These are phyloP conservation scores for Catostomus latipinnis DNA, from an alignment of 2,797 vertebrate species.

Conservation along the genomic window DNA sequence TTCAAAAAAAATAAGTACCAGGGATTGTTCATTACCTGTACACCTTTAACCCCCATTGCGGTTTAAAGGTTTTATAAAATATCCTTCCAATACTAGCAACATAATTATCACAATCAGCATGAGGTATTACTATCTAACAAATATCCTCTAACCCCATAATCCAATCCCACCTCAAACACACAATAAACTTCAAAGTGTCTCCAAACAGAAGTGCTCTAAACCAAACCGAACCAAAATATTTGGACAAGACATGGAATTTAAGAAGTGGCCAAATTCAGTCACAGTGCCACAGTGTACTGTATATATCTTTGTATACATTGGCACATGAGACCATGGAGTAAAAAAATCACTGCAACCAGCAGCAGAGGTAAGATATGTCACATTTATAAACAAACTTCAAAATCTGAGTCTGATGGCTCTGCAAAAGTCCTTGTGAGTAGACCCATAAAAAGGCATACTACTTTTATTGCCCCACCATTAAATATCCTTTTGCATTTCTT, in stretches of 20 bases:
- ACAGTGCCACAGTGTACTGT: conserved; percentile 27
- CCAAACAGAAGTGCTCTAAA: conserved; percentile 67
- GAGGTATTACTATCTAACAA: conserved; percentile 62
- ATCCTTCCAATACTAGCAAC: conserved; percentile 64
- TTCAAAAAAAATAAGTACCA: conserved; percentile 85
- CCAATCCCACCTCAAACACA: conserved; percentile 66
- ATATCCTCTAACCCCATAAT: conserved; percentile 68
- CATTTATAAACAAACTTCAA: conserved; percentile 37
- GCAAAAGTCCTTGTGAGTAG: conserved; percentile 54
- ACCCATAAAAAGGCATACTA: conserved; percentile 4
- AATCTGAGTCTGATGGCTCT: conserved; percentile 23
- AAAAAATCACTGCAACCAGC: conserved; percentile 58
- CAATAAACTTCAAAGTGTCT: conserved; percentile 70
- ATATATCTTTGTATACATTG: conserved; percentile 61
- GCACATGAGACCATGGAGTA: conserved; percentile 69
- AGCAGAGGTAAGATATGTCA: conserved; percentile 51
- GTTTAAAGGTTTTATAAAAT: conserved; percentile 67
- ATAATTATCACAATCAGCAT: conserved; percentile 57
- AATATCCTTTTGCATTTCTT: conserved; percentile 14
- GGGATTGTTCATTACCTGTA: conserved; percentile 81
- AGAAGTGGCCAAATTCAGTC: conserved; percentile 1
- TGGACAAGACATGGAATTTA: conserved; percentile 15
- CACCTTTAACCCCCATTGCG: conserved; percentile 72
- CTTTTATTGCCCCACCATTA: conserved; percentile 21
- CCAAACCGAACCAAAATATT: conserved; percentile 50